Percentiles rank a stretch among this genome's conserved stretches.
Conservation (phyloP, 1,140 invertebrate species). For the Scaptomyza hsui region DNA sequence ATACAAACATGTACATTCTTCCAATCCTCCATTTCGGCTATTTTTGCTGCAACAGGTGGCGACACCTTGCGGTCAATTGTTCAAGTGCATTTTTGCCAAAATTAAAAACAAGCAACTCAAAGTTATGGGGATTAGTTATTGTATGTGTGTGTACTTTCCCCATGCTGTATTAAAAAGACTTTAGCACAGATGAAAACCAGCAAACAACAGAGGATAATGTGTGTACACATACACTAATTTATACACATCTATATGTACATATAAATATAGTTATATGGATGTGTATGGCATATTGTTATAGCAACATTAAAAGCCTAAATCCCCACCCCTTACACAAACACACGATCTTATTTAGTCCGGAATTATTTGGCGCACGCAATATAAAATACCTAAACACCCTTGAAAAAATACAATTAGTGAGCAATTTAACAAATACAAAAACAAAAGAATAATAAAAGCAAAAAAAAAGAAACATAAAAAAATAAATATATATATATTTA, state of each 20-base stretch:
- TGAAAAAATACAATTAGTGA: slow-evolving; percentile 19
- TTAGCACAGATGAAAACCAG: slow-evolving; percentile 12
- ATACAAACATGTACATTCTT: slow-evolving; percentile 5
- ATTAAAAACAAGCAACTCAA: slow-evolving; percentile 1
- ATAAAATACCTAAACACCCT: slow-evolving; percentile 29
- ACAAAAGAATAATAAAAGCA: slow-evolving; percentile 2
- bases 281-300: slow-evolving; percentile 55
- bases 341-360: background rate
- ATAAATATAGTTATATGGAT: slow-evolving; percentile 44
- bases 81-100: slow-evolving; percentile 4
- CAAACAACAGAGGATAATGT: slow-evolving; percentile 24
- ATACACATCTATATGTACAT: background rate
- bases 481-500: slow-evolving; percentile 42
- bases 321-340: slow-evolving; percentile 11
- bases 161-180: slow-evolving; percentile 5
- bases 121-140: background rate
- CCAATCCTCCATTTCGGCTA: slow-evolving; percentile 1
- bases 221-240: slow-evolving; percentile 31
- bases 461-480: slow-evolving; percentile 7
- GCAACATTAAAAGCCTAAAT: slow-evolving; percentile 42
- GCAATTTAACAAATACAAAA: slow-evolving; percentile 3
- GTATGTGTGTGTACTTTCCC: background rate
- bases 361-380: background rate
- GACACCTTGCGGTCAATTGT: slow-evolving; percentile 30
- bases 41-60: slow-evolving; percentile 38